These are phyloP conservation scores for Aspidapion aeneum DNA, from an alignment of 2,888 invertebrate genomes.

Conservation along the genomic window DNA sequence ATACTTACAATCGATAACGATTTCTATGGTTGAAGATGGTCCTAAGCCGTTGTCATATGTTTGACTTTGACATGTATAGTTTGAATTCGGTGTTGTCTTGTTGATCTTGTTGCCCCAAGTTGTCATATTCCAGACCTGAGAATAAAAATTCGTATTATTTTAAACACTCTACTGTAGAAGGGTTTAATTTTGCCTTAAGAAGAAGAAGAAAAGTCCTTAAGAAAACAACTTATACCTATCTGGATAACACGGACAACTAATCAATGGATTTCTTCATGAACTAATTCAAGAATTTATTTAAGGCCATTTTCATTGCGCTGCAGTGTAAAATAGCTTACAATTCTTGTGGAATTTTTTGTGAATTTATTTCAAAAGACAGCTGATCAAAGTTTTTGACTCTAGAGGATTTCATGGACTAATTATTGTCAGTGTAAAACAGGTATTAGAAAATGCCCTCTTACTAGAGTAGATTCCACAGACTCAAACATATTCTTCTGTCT, in stretches of 20 bases:
- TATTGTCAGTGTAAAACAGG: no score
- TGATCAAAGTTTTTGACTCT: no score
- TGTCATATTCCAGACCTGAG: conserved; percentile 78
- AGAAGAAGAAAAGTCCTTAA: conserved; percentile 1
- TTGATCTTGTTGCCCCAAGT: conserved; percentile 78
- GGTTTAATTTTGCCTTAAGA: not conserved
- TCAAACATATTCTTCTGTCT: conserved; percentile 82
- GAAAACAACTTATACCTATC: not conserved
- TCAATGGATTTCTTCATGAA: no score
- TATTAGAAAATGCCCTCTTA: no score
- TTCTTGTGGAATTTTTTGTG: no score
- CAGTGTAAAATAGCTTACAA: no score
- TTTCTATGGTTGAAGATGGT: conserved; percentile 78
- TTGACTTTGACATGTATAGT: conserved; percentile 82
- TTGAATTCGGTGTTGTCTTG: conserved; percentile 70
- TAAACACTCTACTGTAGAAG: conserved; percentile 1
- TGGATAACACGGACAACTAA: no score
- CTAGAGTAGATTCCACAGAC: conserved; percentile 82
- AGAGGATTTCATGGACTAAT: no score
- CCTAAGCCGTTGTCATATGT: conserved; percentile 64
- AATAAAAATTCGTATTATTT: conserved; percentile 15
- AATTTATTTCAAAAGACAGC: no score
- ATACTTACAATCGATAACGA: conserved; percentile 88
- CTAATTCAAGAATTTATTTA: no score
- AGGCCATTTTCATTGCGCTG: no score